Evolutionary conservation across 2,797 vertebrate species (phyloP).

Genomic region (Poeciliopsis gracilis): DNA sequence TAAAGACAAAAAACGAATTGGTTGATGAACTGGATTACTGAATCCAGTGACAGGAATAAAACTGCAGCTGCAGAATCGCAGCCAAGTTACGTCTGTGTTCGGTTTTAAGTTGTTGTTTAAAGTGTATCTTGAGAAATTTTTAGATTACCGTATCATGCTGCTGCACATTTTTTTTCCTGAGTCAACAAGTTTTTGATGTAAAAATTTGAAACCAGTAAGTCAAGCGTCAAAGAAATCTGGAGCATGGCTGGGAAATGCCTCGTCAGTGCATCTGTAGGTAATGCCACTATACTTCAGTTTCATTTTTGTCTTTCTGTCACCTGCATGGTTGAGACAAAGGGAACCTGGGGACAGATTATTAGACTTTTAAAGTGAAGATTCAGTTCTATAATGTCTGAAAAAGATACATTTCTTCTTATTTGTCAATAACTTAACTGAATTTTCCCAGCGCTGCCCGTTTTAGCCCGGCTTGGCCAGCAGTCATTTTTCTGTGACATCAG

Average conservation of each 20-base stretch:
- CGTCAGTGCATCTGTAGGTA: neutral
- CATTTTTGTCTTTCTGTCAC: neutral
- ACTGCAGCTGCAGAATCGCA: neutral
- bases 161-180: neutral
- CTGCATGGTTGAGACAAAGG: neutral
- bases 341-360: neutral
- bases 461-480: neutral
- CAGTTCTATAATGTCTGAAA: neutral
- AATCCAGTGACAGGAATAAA: neutral
- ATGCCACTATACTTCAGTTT: neutral
- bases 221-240: neutral
- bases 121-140: neutral
- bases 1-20: neutral
- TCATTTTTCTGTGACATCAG: slow-evolving; percentile 5
- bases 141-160: neutral
- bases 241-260: neutral
- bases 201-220: neutral
- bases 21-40: neutral
- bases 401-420: neutral
- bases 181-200: neutral
- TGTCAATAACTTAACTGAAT: neutral
- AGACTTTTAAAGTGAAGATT: neutral
- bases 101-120: neutral
- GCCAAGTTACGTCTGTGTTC: neutral
- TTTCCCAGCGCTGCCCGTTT: neutral